phyloP scores from a whole-genome alignment of 2,797 vertebrate genomes.

The Acanthis flammea region DNA sequence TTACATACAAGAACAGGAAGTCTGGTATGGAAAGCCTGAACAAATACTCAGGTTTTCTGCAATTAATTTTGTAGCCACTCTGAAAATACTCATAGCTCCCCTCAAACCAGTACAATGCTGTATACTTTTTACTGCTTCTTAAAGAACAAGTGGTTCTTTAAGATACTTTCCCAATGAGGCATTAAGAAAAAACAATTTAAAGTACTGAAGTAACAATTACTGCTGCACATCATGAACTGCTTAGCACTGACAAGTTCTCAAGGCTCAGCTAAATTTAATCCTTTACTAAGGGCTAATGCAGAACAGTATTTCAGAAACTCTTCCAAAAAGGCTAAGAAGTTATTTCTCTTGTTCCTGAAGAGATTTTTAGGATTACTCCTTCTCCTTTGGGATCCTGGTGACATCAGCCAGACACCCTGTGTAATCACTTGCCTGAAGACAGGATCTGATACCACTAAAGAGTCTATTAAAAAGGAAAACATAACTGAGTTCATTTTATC shows the following conservation, averaged over 20 bases:
- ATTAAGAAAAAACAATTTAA: neutral
- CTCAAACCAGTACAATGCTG: neutral
- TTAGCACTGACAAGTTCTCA: neutral
- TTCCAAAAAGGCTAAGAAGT: neutral
- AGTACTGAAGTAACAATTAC: neutral
- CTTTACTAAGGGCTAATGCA: neutral
- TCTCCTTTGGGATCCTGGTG: neutral
- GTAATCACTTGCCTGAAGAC: neutral
- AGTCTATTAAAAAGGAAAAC: neutral
- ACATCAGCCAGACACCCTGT: neutral
- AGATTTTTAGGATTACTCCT: neutral
- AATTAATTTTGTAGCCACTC: slow-evolving; percentile 2
- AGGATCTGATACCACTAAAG: neutral
- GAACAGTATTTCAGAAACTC: neutral
- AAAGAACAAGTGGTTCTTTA: neutral
- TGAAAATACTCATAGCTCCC: neutral
- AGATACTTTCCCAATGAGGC: neutral
- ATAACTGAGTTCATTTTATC: neutral
- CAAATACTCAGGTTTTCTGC: slow-evolving; percentile 4
- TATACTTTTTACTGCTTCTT: neutral
- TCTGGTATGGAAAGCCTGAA: neutral
- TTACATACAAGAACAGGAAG: neutral
- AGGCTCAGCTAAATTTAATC: neutral
- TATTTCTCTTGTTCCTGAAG: neutral
- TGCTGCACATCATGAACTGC: neutral